These are phyloP conservation scores for Malurus elegans DNA, from an alignment of 2,113 vertebrate species.

Conservation along the genomic window DNA sequence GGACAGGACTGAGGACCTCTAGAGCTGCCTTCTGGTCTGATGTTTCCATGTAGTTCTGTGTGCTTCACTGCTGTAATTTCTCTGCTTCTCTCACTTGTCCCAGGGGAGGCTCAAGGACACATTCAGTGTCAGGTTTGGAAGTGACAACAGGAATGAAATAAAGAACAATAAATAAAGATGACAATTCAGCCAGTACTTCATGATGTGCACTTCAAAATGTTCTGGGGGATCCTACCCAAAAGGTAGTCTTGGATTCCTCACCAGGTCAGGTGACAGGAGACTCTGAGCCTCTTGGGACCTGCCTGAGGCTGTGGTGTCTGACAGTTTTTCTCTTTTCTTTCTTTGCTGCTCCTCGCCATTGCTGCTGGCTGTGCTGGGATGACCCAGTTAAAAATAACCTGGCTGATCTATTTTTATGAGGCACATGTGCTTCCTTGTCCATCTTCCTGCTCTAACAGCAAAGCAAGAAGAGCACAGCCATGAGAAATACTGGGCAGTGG, in stretches of 20 bases:
- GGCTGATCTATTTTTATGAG: slow-evolving; percentile 19
- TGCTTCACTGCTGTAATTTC: neutral
- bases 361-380: neutral
- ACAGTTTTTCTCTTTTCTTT: neutral
- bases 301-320: neutral
- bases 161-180: neutral
- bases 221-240: neutral
- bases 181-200: neutral
- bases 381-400: slow-evolving; percentile 13
- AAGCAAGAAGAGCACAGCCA: neutral
- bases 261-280: neutral
- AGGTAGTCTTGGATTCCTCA: neutral
- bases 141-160: neutral
- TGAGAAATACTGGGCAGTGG: neutral
- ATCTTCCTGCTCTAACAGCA: neutral
- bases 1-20: neutral
- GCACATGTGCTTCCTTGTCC: neutral
- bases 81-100: neutral
- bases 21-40: neutral
- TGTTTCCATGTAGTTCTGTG: neutral
- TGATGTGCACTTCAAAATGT: neutral
- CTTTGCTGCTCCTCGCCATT: neutral
- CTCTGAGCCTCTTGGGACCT: neutral
- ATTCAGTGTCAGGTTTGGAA: neutral
- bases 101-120: neutral